Conservation (phyloP, 1,140 invertebrate genomes). For the Subanguina moxae region DNA sequence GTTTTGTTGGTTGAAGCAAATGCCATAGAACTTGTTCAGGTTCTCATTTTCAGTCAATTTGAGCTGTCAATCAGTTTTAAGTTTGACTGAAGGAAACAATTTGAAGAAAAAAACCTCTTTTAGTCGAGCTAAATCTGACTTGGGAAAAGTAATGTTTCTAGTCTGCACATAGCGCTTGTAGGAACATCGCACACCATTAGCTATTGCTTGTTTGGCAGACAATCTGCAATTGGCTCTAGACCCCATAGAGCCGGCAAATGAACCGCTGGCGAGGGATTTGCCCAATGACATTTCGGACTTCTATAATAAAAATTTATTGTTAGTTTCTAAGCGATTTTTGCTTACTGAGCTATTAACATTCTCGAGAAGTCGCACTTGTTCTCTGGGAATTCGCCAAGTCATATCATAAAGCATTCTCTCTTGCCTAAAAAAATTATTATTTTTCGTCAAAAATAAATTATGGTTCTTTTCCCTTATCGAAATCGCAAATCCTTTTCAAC, state of each 20-base stretch:
- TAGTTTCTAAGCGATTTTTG: background rate
- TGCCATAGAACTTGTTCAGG: constrained; percentile 59
- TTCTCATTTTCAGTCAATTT: constrained; percentile 58
- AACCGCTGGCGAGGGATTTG: constrained; percentile 40
- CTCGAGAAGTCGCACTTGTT: constrained; percentile 50
- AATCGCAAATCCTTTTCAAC: background rate
- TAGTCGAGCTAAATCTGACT: constrained; percentile 47
- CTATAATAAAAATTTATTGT: constrained; percentile 40
- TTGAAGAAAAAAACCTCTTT: too few species aligned
- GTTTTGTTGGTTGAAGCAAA: constrained; percentile 59
- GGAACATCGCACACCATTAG: constrained; percentile 53
- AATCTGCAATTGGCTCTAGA: constrained; percentile 45
- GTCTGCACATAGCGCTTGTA: constrained; percentile 52
- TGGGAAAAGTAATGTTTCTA: constrained; percentile 56
- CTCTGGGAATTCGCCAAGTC: constrained; percentile 57
- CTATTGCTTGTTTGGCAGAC: constrained; percentile 46
- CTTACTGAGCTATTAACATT: constrained; percentile 14
- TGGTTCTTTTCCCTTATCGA: too few species aligned
- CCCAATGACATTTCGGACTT: constrained; percentile 47
- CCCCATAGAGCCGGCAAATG: constrained; percentile 31
- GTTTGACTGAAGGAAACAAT: too few species aligned
- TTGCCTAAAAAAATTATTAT: constrained; percentile 49
- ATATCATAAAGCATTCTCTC: constrained; percentile 57
- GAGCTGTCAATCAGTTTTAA: too few species aligned
- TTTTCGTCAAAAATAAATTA: too few species aligned